Conservation (phyloP, 2,888 invertebrate species). For the Drosophila vallismaia region DNA sequence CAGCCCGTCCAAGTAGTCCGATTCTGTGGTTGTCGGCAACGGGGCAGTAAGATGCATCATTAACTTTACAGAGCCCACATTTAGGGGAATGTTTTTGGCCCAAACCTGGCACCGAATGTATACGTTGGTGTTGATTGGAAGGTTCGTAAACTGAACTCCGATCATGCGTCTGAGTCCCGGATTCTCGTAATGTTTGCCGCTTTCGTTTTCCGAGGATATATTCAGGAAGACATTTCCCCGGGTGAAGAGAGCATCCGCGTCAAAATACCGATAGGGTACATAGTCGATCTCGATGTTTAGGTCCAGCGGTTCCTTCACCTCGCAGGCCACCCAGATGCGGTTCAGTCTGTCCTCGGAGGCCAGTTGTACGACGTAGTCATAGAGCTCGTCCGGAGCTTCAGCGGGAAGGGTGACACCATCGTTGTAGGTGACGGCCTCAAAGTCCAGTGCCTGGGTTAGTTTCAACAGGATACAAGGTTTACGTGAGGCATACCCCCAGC, state of each 20-base stretch:
- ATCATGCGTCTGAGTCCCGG: conserved; percentile 57
- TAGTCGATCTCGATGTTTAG: conserved; percentile 19
- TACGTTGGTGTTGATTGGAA: conserved; percentile 45
- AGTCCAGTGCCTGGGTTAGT: conserved; percentile 53
- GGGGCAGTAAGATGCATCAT: conserved; percentile 3
- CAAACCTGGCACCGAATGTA: conserved; percentile 22
- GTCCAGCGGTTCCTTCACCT: background rate
- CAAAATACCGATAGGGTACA: conserved; percentile 51
- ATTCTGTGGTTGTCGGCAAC: background rate
- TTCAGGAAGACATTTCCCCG: conserved; percentile 2
- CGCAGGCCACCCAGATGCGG: conserved; percentile 60
- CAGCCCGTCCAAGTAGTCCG: background rate
- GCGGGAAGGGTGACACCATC: conserved; percentile 44
- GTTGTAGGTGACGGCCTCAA: conserved; percentile 45
- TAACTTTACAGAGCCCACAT: conserved; percentile 6
- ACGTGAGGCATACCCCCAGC: conserved; percentile 53
- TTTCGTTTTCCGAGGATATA: conserved; percentile 33
- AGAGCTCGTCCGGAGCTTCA: conserved; percentile 42
- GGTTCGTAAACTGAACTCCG: conserved; percentile 45
- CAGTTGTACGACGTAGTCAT: conserved; percentile 33
- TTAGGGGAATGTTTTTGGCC: conserved; percentile 36
- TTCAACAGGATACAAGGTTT: conserved; percentile 63
- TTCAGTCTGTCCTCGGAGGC: conserved; percentile 42
- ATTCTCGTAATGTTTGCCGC: conserved; percentile 1
- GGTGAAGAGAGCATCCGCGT: conserved; percentile 40